Base-by-base conservation (phyloP, 2,888 invertebrate species). In the Tortricodes alternella region DNA sequence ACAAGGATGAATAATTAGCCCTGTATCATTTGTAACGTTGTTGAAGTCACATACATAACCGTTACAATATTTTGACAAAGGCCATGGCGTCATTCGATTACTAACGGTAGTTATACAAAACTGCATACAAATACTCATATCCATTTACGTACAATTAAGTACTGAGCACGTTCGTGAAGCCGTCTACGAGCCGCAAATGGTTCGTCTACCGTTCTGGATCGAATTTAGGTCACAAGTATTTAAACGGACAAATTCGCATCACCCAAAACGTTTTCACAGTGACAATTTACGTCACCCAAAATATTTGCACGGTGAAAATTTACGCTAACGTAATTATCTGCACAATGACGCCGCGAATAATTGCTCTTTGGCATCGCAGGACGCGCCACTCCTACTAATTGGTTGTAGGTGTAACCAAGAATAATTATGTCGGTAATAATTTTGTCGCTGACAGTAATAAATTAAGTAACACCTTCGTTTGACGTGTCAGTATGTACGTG, bases 321-420 rank as follows among this genome's bases (percentile, higher is more conserved):
- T 21, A 29, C 44, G 35, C 43, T 46, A 41, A 41, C 46, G 27
- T 46, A 53, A 53, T 55, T 53, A 48, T 41, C 48, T 55, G 27
- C 48, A 41, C 41, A 41, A 55, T 48, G 34, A 49, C 29, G 46
- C 44, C 27, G 16, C 49, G 35, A 55, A 49, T 48, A 55, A 49
- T 41, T 55, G 24, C 34, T 37, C 53, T 43, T 55, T 35, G 39
- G 24, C 48, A 48, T 48, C 41, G 34, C 46, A 46, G 32, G 46
- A 32, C 44, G 13, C 41, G 41, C 19, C 59, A 61, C 62, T 61
- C 58, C 43, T 23, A 27, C 59, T 66, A 66, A 66, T 66, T 64
- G 66, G 59, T 60, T 50, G 61, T 51, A 63, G 61, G 49, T 60
- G 60, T 46, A 46, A 60, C 53, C 53, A 18, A 38, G 18, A 41